phyloP scores from a whole-genome alignment of 2,113 vertebrate genomes.

The Pomatorhinus ruficollis region DNA sequence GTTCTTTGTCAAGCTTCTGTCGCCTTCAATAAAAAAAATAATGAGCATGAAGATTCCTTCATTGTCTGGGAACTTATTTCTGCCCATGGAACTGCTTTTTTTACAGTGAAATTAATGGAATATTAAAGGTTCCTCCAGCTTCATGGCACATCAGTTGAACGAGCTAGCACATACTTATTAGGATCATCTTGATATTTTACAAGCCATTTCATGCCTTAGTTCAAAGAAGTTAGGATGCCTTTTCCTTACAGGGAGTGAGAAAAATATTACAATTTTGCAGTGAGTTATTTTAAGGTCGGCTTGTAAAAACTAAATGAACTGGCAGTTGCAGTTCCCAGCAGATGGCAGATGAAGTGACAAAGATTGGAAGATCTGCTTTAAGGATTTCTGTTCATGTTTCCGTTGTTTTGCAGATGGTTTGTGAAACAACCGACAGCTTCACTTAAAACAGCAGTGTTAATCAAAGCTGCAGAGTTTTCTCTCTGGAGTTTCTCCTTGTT shows the following conservation, averaged over 20 bases:
- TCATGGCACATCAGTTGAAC: background rate
- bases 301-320: slow-evolving; percentile 12
- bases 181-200: background rate
- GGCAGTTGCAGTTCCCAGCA: background rate
- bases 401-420: slow-evolving; percentile 66
- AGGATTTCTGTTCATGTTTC: slow-evolving; percentile 52
- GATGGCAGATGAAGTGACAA: slow-evolving; percentile 28
- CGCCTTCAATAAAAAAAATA: slow-evolving; percentile 2
- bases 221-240: background rate
- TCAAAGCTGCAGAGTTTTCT: background rate
- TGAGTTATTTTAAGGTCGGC: slow-evolving; percentile 28
- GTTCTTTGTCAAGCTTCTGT: slow-evolving; percentile 1
- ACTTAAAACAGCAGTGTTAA: slow-evolving; percentile 43
- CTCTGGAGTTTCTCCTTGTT: background rate
- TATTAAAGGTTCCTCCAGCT: background rate
- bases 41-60: background rate
- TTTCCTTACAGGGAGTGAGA: background rate
- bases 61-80: background rate
- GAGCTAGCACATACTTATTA: background rate
- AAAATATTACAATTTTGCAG: background rate
- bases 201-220: background rate
- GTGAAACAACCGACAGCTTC: slow-evolving; percentile 34
- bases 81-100: background rate
- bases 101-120: background rate
- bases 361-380: slow-evolving; percentile 39